These are phyloP conservation scores for mouse (Mus musculus) DNA, from an alignment of 2,113 vertebrate species.

Conservation along the genomic window GRCm39 chr7:119751501-119752000, in stretches of 20 bases:
- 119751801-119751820: background rate
- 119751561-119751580: background rate
- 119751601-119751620: background rate
- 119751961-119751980: background rate
- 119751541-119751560: background rate
- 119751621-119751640: too few species aligned
- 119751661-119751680: too few species aligned
- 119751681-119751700: background rate
- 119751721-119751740: background rate
- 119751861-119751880: background rate
- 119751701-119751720: background rate
- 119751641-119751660: background rate
- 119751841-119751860: background rate
- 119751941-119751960: background rate
- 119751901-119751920: background rate
- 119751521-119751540: background rate
- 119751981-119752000: background rate
- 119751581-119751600: background rate
- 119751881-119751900: background rate
- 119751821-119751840: background rate
- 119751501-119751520: background rate
- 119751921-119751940: background rate
- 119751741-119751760: background rate
- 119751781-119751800: background rate
- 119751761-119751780: background rate